Percentiles rank a stretch among this genome's conserved stretches.
These are phyloP conservation scores for Drosophila picticornis DNA, from an alignment of 2,888 invertebrate species.

Conservation along the genomic window DNA sequence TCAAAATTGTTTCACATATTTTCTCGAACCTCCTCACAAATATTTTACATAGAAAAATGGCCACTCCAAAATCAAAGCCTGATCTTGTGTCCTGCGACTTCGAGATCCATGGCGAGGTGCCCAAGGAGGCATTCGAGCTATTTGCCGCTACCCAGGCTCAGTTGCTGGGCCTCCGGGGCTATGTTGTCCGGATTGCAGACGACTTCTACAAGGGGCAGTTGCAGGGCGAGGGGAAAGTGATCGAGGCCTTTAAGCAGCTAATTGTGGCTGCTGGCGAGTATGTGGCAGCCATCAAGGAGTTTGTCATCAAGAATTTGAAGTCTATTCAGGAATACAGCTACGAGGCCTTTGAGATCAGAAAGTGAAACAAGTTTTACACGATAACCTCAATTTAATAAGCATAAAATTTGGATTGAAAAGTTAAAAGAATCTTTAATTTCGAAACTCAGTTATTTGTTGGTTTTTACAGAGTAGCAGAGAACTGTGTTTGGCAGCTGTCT, in stretches of 20 bases:
- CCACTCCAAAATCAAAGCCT: not conserved
- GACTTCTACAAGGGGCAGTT: conserved; percentile 5
- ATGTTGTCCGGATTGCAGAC: not conserved
- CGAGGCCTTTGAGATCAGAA: conserved; percentile 6
- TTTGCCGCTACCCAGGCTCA: conserved; percentile 7
- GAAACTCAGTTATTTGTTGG: not conserved
- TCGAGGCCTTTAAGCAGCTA: conserved; percentile 3
- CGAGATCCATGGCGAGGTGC: not conserved
- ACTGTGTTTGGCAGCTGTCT: conserved; percentile 2
- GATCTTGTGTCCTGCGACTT: conserved; percentile 7
- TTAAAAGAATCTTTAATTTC: not conserved
- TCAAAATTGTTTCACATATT: not conserved
- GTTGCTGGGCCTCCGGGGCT: conserved; percentile 1
- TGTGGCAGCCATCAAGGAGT: conserved; percentile 7
- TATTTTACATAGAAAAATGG: not conserved
- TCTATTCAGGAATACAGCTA: conserved; percentile 1
- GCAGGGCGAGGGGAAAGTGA: conserved; percentile 5
- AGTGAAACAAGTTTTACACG: not conserved
- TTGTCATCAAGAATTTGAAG: conserved; percentile 1
- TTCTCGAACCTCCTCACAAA: not conserved
- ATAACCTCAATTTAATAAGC: not conserved
- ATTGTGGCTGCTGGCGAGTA: not conserved
- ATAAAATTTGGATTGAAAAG: not conserved
- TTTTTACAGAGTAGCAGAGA: conserved; percentile 16
- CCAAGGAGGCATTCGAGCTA: not conserved